Percentiles rank a stretch among this genome's conserved stretches.
These are phyloP conservation scores for Setophaga coronata DNA, from an alignment of 2,113 vertebrate genomes.

Conservation along the genomic window DNA sequence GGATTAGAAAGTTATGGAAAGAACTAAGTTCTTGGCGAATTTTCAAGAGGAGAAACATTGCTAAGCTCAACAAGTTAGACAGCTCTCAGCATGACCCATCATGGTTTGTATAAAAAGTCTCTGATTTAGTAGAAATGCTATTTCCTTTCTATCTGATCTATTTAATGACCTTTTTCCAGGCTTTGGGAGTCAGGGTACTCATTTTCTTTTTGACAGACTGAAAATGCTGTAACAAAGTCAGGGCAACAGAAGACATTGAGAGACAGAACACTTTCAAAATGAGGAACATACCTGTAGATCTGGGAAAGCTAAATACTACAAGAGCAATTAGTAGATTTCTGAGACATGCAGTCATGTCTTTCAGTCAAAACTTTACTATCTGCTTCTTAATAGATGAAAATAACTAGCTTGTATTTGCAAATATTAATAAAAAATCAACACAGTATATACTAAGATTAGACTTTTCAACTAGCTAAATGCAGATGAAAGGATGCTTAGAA, in stretches of 20 bases:
- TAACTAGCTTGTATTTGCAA: not conserved
- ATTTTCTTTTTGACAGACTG: not conserved
- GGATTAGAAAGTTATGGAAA: conserved; percentile 34
- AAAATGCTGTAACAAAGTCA: not conserved
- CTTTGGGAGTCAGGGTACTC: not conserved
- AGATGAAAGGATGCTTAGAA: not conserved
- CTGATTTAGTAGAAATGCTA: conserved; percentile 29
- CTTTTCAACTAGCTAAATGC: not conserved
- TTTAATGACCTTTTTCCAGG: conserved; percentile 24
- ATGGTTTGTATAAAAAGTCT: conserved; percentile 29
- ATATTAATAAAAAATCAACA: not conserved
- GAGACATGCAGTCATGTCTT: not conserved
- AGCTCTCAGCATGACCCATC: conserved; percentile 22
- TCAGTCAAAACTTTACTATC: not conserved
- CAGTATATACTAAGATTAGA: not conserved
- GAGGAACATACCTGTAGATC: not conserved
- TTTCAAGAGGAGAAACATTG: conserved; percentile 28
- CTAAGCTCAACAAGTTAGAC: conserved; percentile 38
- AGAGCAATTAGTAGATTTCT: conserved; percentile 4
- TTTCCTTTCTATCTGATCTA: conserved; percentile 20
- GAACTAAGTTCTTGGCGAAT: conserved; percentile 37
- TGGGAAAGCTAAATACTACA: not conserved
- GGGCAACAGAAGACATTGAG: not conserved
- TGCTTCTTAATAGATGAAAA: not conserved
- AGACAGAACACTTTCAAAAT: not conserved